Conservation (phyloP, 2,888 invertebrate species). For the Plebejus anna region DNA sequence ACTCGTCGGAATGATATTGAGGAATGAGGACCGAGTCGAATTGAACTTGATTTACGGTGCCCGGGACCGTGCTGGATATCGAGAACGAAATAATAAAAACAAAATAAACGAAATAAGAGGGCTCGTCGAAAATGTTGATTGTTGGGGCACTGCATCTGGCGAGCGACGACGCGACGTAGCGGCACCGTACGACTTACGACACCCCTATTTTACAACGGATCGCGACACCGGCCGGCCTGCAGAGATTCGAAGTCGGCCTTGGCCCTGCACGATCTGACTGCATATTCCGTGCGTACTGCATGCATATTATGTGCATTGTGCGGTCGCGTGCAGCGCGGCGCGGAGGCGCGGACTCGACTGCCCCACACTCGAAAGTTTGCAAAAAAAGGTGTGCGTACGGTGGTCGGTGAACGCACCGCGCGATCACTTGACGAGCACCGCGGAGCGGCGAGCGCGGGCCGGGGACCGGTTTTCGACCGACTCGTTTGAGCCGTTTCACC, state of each 20-base stretch:
- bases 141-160: not conserved
- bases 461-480: conserved; percentile 3
- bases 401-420: not conserved
- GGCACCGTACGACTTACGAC: not conserved
- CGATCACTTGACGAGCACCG: not conserved
- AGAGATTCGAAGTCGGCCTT: not conserved
- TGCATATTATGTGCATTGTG: not conserved
- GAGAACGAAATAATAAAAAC: not conserved
- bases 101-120: not conserved
- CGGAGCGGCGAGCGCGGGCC: not conserved
- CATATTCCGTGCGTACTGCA: not conserved
- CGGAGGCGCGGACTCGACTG: not conserved
- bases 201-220: no score
- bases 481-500: conserved; percentile 1
- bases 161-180: not conserved
- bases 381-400: not conserved
- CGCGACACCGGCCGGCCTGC: not conserved
- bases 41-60: not conserved
- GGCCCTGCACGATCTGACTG: not conserved
- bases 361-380: not conserved
- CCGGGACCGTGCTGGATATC: not conserved
- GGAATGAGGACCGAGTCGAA: not conserved
- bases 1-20: not conserved
- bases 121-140: not conserved
- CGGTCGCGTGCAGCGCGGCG: not conserved